Percentiles rank a stretch among this genome's conserved stretches.
Evolutionary conservation across 2,888 invertebrate species (phyloP).

Genomic region (Andrena haemorrhoa): DNA sequence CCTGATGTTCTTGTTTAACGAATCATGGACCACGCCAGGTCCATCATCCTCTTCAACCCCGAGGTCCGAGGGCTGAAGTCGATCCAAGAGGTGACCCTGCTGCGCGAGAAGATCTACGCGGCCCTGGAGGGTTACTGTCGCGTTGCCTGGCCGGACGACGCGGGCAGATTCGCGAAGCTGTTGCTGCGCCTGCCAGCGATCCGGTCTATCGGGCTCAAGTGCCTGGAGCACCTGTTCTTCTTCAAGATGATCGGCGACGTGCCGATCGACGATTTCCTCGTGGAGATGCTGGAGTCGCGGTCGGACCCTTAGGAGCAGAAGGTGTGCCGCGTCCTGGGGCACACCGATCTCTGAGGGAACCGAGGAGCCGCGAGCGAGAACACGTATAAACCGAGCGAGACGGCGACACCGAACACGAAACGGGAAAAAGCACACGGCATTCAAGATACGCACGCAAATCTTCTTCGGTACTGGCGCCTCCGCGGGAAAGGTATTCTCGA

Average conservation of each 20-base stretch:
- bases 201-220: constrained; percentile 96
- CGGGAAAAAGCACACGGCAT: constrained; percentile 23
- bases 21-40: constrained; percentile 77
- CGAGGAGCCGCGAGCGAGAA: constrained; percentile 1
- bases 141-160: constrained; percentile 94
- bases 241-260: constrained; percentile 96
- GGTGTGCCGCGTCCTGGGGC: constrained; percentile 81
- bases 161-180: constrained; percentile 97
- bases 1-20: too few species aligned
- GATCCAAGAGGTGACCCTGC: constrained; percentile 92
- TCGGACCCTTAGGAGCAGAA: constrained; percentile 84
- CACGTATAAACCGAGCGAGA: background rate
- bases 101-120: constrained; percentile 98
- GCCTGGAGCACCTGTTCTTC: constrained; percentile 97
- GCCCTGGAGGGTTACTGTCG: constrained; percentile 98
- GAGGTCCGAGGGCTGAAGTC: constrained; percentile 96
- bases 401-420: constrained; percentile 8
- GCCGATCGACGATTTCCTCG: constrained; percentile 93
- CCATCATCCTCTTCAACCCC: constrained; percentile 98
- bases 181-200: constrained; percentile 95
- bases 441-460: constrained; percentile 49
- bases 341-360: constrained; percentile 78
- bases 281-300: constrained; percentile 92
- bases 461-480: constrained; percentile 37
- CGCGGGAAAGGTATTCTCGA: constrained; percentile 39